Base-by-base conservation (phyloP, 2,113 vertebrate genomes). In the Polypterus bichir region DNA sequence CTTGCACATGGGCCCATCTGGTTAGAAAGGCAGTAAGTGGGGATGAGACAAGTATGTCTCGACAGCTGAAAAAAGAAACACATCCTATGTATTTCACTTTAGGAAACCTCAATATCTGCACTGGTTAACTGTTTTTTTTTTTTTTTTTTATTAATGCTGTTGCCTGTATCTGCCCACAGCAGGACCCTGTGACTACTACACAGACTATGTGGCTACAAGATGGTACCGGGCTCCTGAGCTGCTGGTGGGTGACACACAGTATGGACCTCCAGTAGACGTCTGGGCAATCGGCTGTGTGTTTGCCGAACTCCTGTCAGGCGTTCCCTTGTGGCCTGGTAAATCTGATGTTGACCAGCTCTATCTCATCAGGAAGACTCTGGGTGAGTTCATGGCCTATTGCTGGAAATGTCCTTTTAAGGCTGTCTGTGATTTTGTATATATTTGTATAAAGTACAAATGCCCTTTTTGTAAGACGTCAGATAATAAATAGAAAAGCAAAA, bases 231-330 rank as follows among this genome's bases (percentile, higher is more conserved):
- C 87, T 45, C 94, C 94, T 0, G 94, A 98, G 75, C 70, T 97
- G 57, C 77, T 97, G 6, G 94, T 98, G 66, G 94, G 94, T 3
- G 94, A 98, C 79, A 92, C 86, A 0, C 94, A 93, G 72, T 97
- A 98, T 0, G 93, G 94, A 0, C 79, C 94, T 0, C 87, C 94
- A 0, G 93, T 98, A 54, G 94, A 98, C 0, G 92, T 98, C 1
- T 98, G 94, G 94, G 94, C 94, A 0, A 66, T 98, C 0, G 94
- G 94, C 54, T 98, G 94, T 1, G 90, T 98, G 64, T 96, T 98
- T 3, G 91, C 93, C 0, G 94, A 98, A 77, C 82, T 98, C 72
- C 76, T 97, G 2, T 89, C 89, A 0, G 92, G 94, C 4, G 54
- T 69, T 5, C 92, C 94, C 1, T 80, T 97, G 69, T 97, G 94